phyloP scores from a whole-genome alignment of 1,140 invertebrate species.

The Trichomalopsis sarcophagae region DNA sequence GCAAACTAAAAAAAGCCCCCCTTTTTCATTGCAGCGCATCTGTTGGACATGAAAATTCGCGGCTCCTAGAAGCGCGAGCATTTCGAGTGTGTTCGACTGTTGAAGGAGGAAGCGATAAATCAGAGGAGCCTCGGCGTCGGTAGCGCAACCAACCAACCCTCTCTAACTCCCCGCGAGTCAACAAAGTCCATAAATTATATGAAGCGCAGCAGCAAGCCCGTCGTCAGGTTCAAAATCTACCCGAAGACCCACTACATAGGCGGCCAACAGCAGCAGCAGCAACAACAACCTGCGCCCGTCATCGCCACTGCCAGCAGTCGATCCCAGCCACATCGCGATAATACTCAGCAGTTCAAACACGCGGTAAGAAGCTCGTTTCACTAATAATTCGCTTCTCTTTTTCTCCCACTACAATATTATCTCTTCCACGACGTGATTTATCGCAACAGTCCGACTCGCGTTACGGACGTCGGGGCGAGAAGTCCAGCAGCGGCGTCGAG shows the following conservation, averaged over 20 bases:
- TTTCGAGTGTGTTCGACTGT: neutral
- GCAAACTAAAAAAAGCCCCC: no score
- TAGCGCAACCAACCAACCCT: neutral
- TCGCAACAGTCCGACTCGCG: neutral
- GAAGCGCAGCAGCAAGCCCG: constrained; percentile 47
- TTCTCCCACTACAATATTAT: no score
- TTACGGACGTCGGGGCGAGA: neutral
- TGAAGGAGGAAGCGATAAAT: constrained; percentile 34
- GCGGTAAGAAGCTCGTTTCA: constrained; percentile 13
- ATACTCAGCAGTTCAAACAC: constrained; percentile 5
- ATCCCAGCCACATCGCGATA: constrained; percentile 19
- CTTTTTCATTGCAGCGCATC: neutral
- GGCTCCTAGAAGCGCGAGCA: constrained; percentile 35
- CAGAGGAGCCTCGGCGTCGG: neutral
- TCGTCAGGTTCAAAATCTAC: constrained; percentile 45
- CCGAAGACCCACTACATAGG: constrained; percentile 40
- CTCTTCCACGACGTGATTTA: neutral
- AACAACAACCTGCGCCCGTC: constrained; percentile 5
- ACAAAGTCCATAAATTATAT: constrained; percentile 48
- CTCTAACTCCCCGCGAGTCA: constrained; percentile 10
- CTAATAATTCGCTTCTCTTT: neutral
- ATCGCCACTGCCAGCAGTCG: constrained; percentile 19
- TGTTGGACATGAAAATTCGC: constrained; percentile 5
- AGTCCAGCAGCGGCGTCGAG: neutral
- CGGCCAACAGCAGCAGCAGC: neutral